These are phyloP conservation scores for Polyploca ridens DNA, from an alignment of 2,888 invertebrate species.

Conservation along the genomic window DNA sequence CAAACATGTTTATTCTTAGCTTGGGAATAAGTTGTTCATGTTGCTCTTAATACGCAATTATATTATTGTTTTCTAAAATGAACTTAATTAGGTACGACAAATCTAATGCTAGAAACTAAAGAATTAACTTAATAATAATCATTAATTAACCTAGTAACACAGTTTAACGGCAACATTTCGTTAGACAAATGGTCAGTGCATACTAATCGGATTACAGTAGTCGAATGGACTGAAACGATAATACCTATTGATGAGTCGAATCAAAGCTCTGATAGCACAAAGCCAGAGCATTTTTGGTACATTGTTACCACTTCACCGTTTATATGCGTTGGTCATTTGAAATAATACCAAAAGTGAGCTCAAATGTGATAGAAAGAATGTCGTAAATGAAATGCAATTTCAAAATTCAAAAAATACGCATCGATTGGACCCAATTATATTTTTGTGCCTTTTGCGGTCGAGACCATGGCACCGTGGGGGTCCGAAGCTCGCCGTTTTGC, in stretches of 20 bases:
- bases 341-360: not conserved
- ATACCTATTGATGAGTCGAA: conserved; percentile 12
- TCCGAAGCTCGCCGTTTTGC: too few relatives aligned
- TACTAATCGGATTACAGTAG: conserved; percentile 62
- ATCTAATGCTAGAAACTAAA: too few relatives aligned
- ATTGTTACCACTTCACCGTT: not conserved
- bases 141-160: conserved; percentile 7
- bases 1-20: too few relatives aligned
- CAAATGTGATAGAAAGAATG: too few relatives aligned
- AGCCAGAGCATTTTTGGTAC: conserved; percentile 5
- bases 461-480: too few relatives aligned
- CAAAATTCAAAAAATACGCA: too few relatives aligned
- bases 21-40: too few relatives aligned
- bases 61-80: not conserved
- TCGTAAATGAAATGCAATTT: too few relatives aligned
- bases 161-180: conserved; percentile 51
- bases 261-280: conserved; percentile 6
- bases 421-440: too few relatives aligned
- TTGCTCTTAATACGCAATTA: too few relatives aligned
- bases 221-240: conserved; percentile 28
- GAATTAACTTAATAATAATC: too few relatives aligned
- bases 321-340: not conserved
- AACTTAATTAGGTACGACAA: not conserved
- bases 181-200: conserved; percentile 50
- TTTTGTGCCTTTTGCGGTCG: too few relatives aligned